phyloP scores from a whole-genome alignment of 2,888 invertebrate genomes.

The Tenthredo livida region DNA sequence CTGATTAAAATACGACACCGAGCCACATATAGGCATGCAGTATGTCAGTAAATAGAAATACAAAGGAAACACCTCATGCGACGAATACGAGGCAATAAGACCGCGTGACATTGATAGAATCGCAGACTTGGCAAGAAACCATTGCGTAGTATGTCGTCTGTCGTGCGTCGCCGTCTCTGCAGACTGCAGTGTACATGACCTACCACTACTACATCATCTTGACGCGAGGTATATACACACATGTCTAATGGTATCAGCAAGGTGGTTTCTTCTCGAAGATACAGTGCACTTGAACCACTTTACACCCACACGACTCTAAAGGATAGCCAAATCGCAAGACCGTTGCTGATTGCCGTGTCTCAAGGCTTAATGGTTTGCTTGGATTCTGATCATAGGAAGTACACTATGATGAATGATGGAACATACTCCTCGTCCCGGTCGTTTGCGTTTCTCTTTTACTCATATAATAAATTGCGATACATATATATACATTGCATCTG shows the following conservation, averaged over 20 bases:
- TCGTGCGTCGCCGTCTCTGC: slow-evolving; percentile 22
- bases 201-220: background rate
- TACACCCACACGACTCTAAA: background rate
- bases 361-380: background rate
- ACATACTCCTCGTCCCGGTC: background rate
- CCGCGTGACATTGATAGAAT: slow-evolving; percentile 38
- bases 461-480: background rate
- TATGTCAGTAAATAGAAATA: background rate
- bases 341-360: background rate
- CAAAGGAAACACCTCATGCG: background rate
- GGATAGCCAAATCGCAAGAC: background rate
- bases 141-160: background rate
- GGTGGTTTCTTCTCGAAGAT: background rate
- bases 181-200: slow-evolving; percentile 21
- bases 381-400: slow-evolving; percentile 2
- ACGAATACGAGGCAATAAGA: slow-evolving; percentile 12
- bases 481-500: background rate
- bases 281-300: background rate
- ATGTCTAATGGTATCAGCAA: slow-evolving; percentile 20
- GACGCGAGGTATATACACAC: background rate
- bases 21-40: background rate
- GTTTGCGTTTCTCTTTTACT: background rate
- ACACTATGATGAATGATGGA: background rate
- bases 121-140: background rate
- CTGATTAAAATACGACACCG: background rate